Evolutionary conservation across 2,113 vertebrate genomes (phyloP).

Genomic region (Scartelaos histophorus): DNA sequence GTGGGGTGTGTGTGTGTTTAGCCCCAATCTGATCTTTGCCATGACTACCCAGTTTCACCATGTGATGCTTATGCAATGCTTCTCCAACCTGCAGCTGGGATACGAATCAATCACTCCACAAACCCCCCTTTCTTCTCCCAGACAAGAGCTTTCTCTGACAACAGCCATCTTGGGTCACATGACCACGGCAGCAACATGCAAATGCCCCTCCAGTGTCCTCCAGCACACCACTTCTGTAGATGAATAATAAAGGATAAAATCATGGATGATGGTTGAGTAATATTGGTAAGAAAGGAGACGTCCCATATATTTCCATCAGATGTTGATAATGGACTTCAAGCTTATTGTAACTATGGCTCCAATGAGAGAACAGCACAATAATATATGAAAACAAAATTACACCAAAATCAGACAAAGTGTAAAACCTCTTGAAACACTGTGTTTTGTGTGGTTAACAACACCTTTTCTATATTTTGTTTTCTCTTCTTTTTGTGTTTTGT

Average conservation of each 20-base stretch:
- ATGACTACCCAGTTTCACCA: slow-evolving; percentile 46
- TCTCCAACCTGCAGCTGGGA: slow-evolving; percentile 68
- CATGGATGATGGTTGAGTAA: slow-evolving; percentile 12
- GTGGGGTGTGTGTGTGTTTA: slow-evolving; percentile 33
- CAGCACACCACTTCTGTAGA: slow-evolving; percentile 49
- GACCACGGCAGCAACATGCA: slow-evolving; percentile 50
- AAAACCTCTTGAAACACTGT: not conserved
- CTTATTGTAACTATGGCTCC: not conserved
- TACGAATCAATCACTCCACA: slow-evolving; percentile 60
- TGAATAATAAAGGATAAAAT: slow-evolving; percentile 45
- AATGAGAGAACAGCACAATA: not conserved
- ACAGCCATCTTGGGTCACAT: slow-evolving; percentile 62
- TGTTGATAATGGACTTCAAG: not conserved
- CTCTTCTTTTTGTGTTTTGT: not conserved
- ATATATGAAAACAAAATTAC: not conserved
- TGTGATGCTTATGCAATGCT: slow-evolving; percentile 62
- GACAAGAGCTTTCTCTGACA: slow-evolving; percentile 62
- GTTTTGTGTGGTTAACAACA: too few relatives aligned
- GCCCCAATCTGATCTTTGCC: slow-evolving; percentile 44
- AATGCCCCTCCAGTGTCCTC: slow-evolving; percentile 8
- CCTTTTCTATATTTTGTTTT: not conserved
- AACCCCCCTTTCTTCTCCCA: slow-evolving; percentile 62
- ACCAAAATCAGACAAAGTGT: not conserved
- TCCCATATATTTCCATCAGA: not conserved
- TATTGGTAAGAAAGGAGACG: slow-evolving; percentile 42